Conservation (phyloP, 1,140 invertebrate species). For the Plutomurus gul region DNA sequence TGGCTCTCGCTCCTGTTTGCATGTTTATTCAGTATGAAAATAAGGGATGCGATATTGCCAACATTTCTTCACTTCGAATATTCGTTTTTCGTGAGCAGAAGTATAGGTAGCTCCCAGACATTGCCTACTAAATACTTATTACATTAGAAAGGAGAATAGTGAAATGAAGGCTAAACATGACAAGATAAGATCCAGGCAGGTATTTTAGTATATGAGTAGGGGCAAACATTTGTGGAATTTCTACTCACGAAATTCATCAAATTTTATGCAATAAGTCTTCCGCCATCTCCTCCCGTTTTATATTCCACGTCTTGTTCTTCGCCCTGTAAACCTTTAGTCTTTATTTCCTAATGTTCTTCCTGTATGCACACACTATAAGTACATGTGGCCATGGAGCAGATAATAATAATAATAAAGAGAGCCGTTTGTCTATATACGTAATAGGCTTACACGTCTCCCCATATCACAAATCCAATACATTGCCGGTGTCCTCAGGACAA, state of each 20-base stretch:
- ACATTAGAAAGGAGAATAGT: background rate
- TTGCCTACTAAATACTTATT: background rate
- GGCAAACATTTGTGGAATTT: conserved; percentile 22
- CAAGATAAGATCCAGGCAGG: background rate
- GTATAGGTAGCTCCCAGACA: background rate
- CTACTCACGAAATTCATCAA: conserved; percentile 17
- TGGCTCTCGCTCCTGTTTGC: background rate
- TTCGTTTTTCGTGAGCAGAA: background rate
- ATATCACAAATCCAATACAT: background rate
- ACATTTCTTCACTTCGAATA: background rate
- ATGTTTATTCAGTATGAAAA: conserved; percentile 15
- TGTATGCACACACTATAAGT: no score
- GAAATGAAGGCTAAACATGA: background rate
- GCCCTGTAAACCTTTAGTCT: background rate
- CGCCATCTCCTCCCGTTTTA: conserved; percentile 19
- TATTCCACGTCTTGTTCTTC: conserved; percentile 19
- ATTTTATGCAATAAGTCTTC: conserved; percentile 22
- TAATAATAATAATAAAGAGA: no score
- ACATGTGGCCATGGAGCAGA: no score
- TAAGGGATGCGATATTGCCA: conserved; percentile 14
- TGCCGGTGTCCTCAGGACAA: background rate
- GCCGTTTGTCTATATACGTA: no score
- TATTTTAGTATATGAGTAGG: conserved; percentile 22
- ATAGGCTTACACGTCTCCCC: no score
- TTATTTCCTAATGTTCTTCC: no score